phyloP scores from a whole-genome alignment of 2,888 invertebrate species.

The Aromia moschata region DNA sequence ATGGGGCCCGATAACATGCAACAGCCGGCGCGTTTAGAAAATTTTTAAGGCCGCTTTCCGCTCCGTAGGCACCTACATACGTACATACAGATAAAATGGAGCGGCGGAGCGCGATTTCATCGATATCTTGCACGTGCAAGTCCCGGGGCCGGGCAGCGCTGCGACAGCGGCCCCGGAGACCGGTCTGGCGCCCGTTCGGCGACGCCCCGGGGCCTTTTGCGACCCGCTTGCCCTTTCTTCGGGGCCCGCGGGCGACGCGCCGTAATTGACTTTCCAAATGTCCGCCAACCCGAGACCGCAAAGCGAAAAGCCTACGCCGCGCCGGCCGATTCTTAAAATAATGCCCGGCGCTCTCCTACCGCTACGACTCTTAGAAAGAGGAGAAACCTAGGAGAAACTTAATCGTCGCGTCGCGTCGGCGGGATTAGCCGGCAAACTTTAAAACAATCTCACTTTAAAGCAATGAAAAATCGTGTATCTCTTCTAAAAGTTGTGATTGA shows the following conservation, averaged over 20 bases:
- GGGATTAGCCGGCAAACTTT: too few species aligned
- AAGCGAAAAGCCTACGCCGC: slow-evolving; percentile 20
- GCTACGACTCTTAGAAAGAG: too few species aligned
- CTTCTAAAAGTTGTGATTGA: too few species aligned
- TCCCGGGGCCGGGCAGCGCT: slow-evolving; percentile 29
- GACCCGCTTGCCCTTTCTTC: slow-evolving; percentile 56
- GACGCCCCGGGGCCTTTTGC: slow-evolving; percentile 52
- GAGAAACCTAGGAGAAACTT: too few species aligned
- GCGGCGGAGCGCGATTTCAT: slow-evolving; percentile 24
- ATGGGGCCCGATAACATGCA: too few species aligned
- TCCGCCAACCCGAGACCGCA: slow-evolving; percentile 30
- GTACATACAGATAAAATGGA: too few species aligned
- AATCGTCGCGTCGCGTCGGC: too few species aligned
- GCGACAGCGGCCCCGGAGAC: slow-evolving; percentile 40
- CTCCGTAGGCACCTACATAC: too few species aligned
- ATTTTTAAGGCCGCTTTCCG: background rate
- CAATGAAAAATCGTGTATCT: too few species aligned
- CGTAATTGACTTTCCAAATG: slow-evolving; percentile 55
- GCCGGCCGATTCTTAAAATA: slow-evolving; percentile 5
- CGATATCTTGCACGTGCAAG: slow-evolving; percentile 32
- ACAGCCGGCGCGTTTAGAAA: background rate
- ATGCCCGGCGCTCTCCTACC: too few species aligned
- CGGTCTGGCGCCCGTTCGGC: slow-evolving; percentile 56
- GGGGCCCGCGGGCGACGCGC: slow-evolving; percentile 45
- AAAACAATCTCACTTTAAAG: too few species aligned